These are phyloP conservation scores for Archilochus colubris DNA, from an alignment of 2,113 vertebrate species.

Conservation along the genomic window DNA sequence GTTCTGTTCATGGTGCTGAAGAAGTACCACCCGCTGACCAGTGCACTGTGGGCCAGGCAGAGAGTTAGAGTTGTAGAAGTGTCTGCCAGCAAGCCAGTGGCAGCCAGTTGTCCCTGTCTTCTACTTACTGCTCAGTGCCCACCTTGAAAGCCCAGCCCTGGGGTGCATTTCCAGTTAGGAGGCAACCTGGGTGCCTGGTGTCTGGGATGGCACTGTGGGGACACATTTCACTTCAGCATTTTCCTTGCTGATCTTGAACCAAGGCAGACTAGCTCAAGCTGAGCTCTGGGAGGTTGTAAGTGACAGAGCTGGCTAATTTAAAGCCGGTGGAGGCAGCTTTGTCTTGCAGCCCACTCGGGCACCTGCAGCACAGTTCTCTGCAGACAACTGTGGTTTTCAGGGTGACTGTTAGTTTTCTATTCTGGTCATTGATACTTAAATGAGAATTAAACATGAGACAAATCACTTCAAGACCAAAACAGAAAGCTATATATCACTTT, in stretches of 20 bases:
- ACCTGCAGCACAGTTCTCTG: not conserved
- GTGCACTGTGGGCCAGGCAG: too few species aligned
- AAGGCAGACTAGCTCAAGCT: not conserved
- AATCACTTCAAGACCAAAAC: conserved; percentile 38
- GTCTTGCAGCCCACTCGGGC: not conserved
- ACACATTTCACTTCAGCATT: accelerated
- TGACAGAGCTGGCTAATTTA: not conserved
- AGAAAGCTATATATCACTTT: conserved; percentile 54
- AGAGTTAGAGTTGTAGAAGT: too few species aligned
- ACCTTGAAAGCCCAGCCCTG: not conserved
- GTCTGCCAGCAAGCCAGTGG: too few species aligned
- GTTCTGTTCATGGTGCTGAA: too few species aligned
- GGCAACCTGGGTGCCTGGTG: not conserved
- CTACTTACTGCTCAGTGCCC: not conserved
- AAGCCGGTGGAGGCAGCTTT: not conserved
- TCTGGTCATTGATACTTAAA: not conserved
- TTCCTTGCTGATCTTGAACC: not conserved
- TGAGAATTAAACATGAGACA: conserved; percentile 40
- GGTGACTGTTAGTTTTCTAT: not conserved
- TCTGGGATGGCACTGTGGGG: not conserved
- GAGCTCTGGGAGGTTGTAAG: not conserved
- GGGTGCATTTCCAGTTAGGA: not conserved
- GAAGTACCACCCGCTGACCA: too few species aligned
- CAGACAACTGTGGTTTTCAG: not conserved
- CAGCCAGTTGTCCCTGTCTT: too few species aligned